These are phyloP conservation scores for Leptogaster cylindrica DNA, from an alignment of 2,888 invertebrate species.

Conservation along the genomic window DNA sequence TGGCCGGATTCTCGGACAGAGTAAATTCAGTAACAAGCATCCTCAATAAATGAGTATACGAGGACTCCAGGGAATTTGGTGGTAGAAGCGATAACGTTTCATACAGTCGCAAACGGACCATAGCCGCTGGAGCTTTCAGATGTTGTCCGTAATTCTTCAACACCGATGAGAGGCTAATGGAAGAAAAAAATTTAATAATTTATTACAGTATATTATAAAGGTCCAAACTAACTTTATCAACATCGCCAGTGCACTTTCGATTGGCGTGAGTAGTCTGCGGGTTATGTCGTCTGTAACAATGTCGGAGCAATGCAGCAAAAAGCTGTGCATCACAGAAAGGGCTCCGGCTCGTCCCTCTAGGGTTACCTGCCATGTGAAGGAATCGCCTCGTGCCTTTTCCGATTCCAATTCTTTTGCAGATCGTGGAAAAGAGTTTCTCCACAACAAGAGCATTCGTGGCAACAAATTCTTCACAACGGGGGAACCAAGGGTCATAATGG, in stretches of 20 bases:
- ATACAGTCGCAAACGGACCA: slow-evolving; percentile 91
- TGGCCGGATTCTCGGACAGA: slow-evolving; percentile 89
- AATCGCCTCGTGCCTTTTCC: slow-evolving; percentile 94
- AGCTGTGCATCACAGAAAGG: slow-evolving; percentile 92
- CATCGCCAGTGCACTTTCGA: slow-evolving; percentile 95
- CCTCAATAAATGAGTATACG: slow-evolving; percentile 85
- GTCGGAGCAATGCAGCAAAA: slow-evolving; percentile 89
- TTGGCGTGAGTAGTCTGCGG: slow-evolving; percentile 84
- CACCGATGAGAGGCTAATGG: slow-evolving; percentile 77
- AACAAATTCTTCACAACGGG: slow-evolving; percentile 91
- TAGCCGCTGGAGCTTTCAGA: slow-evolving; percentile 91
- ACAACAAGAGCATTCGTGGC: slow-evolving; percentile 90
- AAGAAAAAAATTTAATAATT: neutral
- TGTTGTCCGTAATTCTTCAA: slow-evolving; percentile 89
- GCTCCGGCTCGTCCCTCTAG: slow-evolving; percentile 96
- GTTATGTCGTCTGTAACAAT: slow-evolving; percentile 91
- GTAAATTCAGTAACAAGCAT: slow-evolving; percentile 96
- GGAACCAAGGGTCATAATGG: slow-evolving; percentile 93
- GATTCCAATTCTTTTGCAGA: slow-evolving; percentile 96
- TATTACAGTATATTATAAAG: slow-evolving; percentile 11
- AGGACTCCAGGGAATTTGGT: slow-evolving; percentile 80
- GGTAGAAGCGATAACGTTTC: slow-evolving; percentile 82
- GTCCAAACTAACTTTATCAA: slow-evolving; percentile 80
- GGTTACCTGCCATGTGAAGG: slow-evolving; percentile 99
- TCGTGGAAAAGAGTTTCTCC: slow-evolving; percentile 97